Evolutionary conservation across 2,797 vertebrate species (phyloP), one percentile per base, ranked within the genome.

Genomic region (Phyllotis vaccarum): DNA sequence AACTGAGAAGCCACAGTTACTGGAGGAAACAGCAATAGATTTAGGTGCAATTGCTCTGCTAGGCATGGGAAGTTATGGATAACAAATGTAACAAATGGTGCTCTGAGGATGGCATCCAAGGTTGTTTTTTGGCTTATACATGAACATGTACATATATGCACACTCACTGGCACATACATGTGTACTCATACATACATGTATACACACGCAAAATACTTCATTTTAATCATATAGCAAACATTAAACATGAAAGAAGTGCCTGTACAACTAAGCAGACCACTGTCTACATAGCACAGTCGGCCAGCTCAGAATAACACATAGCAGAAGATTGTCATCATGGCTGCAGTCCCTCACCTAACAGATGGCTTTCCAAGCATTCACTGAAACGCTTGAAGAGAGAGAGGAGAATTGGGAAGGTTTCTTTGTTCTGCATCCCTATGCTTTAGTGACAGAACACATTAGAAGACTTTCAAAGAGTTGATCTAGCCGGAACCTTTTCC

Each of bases 291-390:
- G 27, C 19, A 29, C 9, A 79, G 46, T 43, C 49, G 10, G 5
- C 56, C 19, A 86, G 64, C 22, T 5, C 54, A 86, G 64, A 90
- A 82, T 34, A 81, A 22, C 27, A 88, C 0, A 1, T 24, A 24
- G 24, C 27, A 79, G 40, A 70, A 56, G 64, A 40, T 24, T 79
- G 40, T 70, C 72, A 52, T 72, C 34, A 3, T 72, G 72, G 34
- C 24, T 76, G 5, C 16, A 79, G 56, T 80, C 21, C 37, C 27
- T 95, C 60, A 72, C 40, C 46, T 13, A 89, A 29, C 64, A 94
- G 27, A 78, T 74, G 54, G 54, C 19, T 86, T 96, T 82, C 64
- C 37, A 91, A 82, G 37, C 70, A 31, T 94, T 85, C 60, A 85
- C 70, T 66, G 86, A 64, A 49, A 49, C 9, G 46, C 46, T 76